Evolutionary conservation across 1,140 invertebrate genomes (phyloP), one percentile per base, ranked within the genome.

Genomic region (Papilio aristodemus): DNA sequence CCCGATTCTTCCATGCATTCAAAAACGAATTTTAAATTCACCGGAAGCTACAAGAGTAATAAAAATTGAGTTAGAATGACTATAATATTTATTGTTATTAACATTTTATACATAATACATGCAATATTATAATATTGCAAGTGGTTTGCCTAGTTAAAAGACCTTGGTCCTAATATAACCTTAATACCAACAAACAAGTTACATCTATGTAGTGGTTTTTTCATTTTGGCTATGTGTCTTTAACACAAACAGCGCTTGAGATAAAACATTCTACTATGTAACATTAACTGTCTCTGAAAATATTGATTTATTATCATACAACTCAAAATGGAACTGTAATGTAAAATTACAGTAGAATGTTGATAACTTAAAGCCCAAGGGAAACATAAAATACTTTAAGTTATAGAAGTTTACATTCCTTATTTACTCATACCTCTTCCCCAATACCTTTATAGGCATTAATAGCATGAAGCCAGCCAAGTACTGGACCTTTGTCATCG

Each of bases 1-100:
- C 98, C 98, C 80, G 95, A 96, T 91, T 99, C 99, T 92, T 99
- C 99, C 98, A 99, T 99, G 54, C 97, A 98, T 94, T 99, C 98
- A 85, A 99, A 97, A 17, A 97, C 94, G 92, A 99, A 99, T 94
- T 99, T 99, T 0, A 99, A 80, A 91, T 99, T 99, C 0, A 99
- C 95, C 22, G 98, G 98, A 50, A 99, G 83, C 69, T 92, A 76
- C 54, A 73, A 75, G 32, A n/a, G 0, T 43, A 13, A 73, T 73
- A 71, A 32, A 32, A 32, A 32, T n/a, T n/a, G 27, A 6, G 27
- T 32, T n/a, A n/a, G n/a, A n/a, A n/a, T n/a, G n/a, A n/a, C 27
- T 32, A 32, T 2, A 59, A 67, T 41, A 57, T 57, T 32, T 32
- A 58, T 71, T 22, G 71, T 50, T 50, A 25, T 25, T 58, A 54